Base-by-base conservation (phyloP, 2,113 vertebrate species). In the Eleginops maclovinus region DNA sequence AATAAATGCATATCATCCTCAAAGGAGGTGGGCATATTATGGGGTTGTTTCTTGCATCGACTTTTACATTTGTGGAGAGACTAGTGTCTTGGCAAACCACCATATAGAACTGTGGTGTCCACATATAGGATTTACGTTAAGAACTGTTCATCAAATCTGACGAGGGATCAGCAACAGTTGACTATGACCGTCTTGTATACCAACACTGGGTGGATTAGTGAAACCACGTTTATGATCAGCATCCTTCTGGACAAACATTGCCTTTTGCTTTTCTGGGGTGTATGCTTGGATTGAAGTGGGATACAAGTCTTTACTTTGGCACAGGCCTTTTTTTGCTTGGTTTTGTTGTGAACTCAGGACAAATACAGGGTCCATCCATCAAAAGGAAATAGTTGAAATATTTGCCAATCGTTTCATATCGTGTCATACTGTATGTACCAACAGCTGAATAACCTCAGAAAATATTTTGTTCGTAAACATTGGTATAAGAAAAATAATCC, bases 401-500 rank as follows among this genome's bases (percentile, higher is more conserved):
- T 36, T 36, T 46, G 21, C 40, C 15, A 28, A 64, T 17, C 12
- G 71, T 65, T 70, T 54, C 21, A 54, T 26, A 1, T 10, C 13
- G 6, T 28, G 19, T 54, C 47, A 26, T 49, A 36, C 6, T 36
- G 7, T 36, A 59, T 70, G 41, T 73, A 61, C 1, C 3, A 55
- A 63, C 72, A 59, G 61, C 62, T 79, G 59, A 69, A 65, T 73
- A 77, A 77, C 76, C 63, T 65, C 47, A 19, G 43, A 41, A 58
- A 81, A 65, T 75, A 24, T 68, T 60, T 24, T 21, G 62, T 53
- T 43, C 1, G 4, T 71, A 72, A 75, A 82, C 72, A 84, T 7
- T 74, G 43, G 40, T 77, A 49, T 70, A 62, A 82, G 15, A 59
- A 44, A 60, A 31, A 59, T 77, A 84, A 80, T 87, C 79, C 72